Conservation (phyloP, 2,113 vertebrate genomes). For the Nestor notabilis region DNA sequence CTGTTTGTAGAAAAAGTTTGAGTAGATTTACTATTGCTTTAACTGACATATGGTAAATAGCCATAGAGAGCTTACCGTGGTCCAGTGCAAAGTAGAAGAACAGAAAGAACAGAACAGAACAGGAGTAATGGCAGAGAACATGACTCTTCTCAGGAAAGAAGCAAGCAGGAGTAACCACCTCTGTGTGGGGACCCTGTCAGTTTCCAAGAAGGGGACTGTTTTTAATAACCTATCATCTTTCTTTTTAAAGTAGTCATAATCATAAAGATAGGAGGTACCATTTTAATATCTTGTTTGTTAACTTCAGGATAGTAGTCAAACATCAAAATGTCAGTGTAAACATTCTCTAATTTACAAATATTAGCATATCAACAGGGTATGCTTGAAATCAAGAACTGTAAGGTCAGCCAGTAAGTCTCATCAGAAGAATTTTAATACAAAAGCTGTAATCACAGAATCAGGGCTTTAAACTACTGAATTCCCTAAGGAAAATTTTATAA, state of each 20-base stretch:
- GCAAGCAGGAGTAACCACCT: not conserved
- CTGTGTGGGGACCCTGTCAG: not conserved
- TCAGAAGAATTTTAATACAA: slow-evolving; percentile 45
- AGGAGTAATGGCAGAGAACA: rapidly evolving
- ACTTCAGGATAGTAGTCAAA: not conserved
- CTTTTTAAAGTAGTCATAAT: not conserved
- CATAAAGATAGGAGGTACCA: not conserved
- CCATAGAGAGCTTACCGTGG: not conserved
- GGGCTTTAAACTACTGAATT: slow-evolving; percentile 33
- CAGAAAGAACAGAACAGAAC: not conserved
- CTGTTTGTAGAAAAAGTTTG: not conserved
- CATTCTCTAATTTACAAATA: slow-evolving; percentile 43
- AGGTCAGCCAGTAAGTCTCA: slow-evolving; percentile 41
- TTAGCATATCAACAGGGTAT: not conserved
- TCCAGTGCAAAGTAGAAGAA: not conserved
- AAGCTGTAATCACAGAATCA: slow-evolving; percentile 51
- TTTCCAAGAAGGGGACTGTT: not conserved
- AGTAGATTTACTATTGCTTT: not conserved
- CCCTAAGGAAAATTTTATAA: slow-evolving; percentile 12
- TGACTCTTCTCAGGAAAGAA: not conserved
- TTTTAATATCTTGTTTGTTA: slow-evolving; percentile 2
- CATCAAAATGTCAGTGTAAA: not conserved
- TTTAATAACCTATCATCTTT: not conserved
- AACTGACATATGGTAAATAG: not conserved
- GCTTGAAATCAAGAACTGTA: slow-evolving; percentile 13